Percentiles rank a stretch among this genome's conserved stretches.
Conservation (phyloP, 2,888 invertebrate genomes). For the Cancer borealis region DNA sequence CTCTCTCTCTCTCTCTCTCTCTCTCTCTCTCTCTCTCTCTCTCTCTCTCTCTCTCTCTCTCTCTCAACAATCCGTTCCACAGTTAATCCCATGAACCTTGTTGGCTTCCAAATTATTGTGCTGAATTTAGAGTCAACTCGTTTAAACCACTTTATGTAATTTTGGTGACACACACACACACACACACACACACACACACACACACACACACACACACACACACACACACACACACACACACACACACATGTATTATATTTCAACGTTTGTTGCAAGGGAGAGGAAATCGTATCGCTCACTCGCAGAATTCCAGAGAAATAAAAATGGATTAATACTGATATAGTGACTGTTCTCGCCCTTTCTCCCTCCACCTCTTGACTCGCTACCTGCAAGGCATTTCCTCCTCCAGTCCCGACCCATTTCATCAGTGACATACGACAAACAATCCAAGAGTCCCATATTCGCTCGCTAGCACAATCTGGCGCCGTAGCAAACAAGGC, state of each 20-base stretch:
- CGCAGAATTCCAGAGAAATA: neutral
- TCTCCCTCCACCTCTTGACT: neutral
- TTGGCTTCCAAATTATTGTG: slow-evolving; percentile 4
- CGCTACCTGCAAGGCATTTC: neutral
- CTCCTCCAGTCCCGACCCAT: neutral
- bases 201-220: slow-evolving; percentile 22
- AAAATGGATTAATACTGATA: neutral
- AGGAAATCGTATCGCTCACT: neutral
- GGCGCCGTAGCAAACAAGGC: slow-evolving; percentile 8
- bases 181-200: slow-evolving; percentile 40
- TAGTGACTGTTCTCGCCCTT: neutral
- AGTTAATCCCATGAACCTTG: slow-evolving; percentile 9
- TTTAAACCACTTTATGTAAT: neutral
- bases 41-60: slow-evolving; percentile 14
- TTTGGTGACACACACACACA: neutral
- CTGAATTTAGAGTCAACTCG: neutral
- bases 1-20: slow-evolving; percentile 20
- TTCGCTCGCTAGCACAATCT: slow-evolving; percentile 6
- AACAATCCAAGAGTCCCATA: slow-evolving; percentile 12
- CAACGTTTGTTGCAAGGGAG: neutral
- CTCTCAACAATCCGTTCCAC: neutral
- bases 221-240: neutral
- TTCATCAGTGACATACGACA: slow-evolving; percentile 13
- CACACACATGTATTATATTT: neutral
- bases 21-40: neutral